phyloP scores from a whole-genome alignment of 92 coral and sea anemone genomes.

The Montipora capitata region DNA sequence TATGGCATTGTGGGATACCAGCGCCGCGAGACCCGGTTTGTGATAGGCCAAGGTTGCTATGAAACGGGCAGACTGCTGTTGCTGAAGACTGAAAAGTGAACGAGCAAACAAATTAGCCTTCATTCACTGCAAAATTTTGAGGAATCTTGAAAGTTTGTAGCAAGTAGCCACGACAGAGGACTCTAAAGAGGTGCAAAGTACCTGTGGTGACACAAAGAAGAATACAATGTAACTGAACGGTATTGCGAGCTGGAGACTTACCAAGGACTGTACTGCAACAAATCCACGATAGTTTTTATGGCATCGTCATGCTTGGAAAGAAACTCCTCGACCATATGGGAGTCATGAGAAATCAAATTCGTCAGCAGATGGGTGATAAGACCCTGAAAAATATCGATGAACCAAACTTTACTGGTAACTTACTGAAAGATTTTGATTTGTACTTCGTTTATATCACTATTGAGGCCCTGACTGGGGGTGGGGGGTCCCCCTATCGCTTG shows the following conservation, averaged over 20 bases:
- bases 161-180: background rate
- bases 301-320: conserved; percentile 63
- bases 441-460: background rate
- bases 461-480: too few species aligned
- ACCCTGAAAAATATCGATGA: conserved; percentile 35
- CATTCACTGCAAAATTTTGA: too few species aligned
- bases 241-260: conserved; percentile 4
- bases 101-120: background rate
- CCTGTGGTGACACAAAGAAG: too few species aligned
- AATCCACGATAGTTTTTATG: conserved; percentile 39
- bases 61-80: conserved; percentile 79
- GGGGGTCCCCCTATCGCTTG: too few species aligned
- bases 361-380: conserved; percentile 42
- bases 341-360: conserved; percentile 68
- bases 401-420: too few species aligned
- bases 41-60: conserved; percentile 74
- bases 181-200: background rate
- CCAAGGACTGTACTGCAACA: conserved; percentile 77
- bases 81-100: conserved; percentile 58
- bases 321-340: conserved; percentile 59
- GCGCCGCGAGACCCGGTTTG: conserved; percentile 65
- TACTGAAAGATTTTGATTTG: background rate
- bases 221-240: too few species aligned
- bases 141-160: too few species aligned
- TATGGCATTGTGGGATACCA: conserved; percentile 79